Evolutionary conservation across 2,797 vertebrate species (phyloP).

Genomic region (Tapirus indicus): DNA sequence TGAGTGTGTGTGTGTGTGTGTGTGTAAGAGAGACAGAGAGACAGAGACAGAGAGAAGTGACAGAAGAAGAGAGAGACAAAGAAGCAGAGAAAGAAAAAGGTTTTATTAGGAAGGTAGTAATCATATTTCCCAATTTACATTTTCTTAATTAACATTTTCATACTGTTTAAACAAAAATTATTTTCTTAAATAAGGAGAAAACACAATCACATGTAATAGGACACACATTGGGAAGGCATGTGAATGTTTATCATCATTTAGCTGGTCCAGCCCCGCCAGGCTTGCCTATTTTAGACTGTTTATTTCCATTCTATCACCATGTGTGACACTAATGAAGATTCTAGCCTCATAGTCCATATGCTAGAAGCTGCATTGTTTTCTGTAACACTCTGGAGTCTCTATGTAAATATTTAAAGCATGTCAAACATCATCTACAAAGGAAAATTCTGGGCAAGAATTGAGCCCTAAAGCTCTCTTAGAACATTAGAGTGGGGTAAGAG

Average conservation of each 20-base stretch:
- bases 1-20: not conserved
- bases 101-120: not conserved
- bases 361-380: conserved; percentile 27
- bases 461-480: not conserved
- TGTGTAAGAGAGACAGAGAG: not conserved
- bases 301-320: conserved; percentile 20
- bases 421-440: conserved; percentile 58
- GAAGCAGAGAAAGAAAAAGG: not conserved
- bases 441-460: not conserved
- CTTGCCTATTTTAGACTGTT: not conserved
- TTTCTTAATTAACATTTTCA: conserved; percentile 48
- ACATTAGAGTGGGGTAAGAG: not conserved
- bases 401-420: conserved; percentile 71
- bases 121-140: conserved; percentile 34
- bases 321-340: conserved; percentile 43
- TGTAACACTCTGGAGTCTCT: not conserved
- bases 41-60: not conserved
- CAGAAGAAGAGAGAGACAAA: not conserved
- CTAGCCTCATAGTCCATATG: not conserved
- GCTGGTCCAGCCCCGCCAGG: not conserved
- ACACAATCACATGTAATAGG: not conserved
- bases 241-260: not conserved
- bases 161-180: conserved; percentile 37
- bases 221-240: not conserved
- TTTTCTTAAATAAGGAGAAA: conserved; percentile 48